Percentiles rank a stretch among this genome's conserved stretches.
These are phyloP conservation scores for Ellobium chinense DNA, from an alignment of 2,888 invertebrate genomes.

Conservation along the genomic window DNA sequence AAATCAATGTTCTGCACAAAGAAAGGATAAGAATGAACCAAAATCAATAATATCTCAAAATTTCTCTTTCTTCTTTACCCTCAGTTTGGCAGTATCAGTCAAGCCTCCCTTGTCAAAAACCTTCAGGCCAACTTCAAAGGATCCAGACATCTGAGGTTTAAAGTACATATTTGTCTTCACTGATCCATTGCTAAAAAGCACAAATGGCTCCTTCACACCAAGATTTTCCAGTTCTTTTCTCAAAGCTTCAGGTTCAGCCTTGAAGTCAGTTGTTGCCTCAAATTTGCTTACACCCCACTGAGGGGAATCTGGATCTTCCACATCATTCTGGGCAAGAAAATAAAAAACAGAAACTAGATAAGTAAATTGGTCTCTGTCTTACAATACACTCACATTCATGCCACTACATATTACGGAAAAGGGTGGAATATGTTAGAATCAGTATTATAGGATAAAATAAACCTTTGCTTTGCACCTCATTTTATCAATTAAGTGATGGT, in stretches of 20 bases:
- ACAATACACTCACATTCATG: too few species aligned
- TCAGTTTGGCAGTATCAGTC: conserved; percentile 57
- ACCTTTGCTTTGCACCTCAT: too few species aligned
- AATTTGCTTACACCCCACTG: conserved; percentile 73
- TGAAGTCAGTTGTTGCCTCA: conserved; percentile 52
- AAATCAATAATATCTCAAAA: too few species aligned
- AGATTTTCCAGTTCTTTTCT: conserved; percentile 47
- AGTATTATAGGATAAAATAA: too few species aligned
- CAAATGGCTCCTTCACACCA: conserved; percentile 61
- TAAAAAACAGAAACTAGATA: not conserved
- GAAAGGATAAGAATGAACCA: too few species aligned
- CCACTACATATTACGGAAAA: too few species aligned
- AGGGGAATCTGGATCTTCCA: conserved; percentile 90
- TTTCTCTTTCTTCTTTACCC: too few species aligned
- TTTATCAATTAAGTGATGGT: too few species aligned
- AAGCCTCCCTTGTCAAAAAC: conserved; percentile 53
- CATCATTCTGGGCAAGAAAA: conserved; percentile 71
- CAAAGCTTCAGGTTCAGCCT: conserved; percentile 52
- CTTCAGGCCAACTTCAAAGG: conserved; percentile 83
- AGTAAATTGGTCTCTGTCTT: too few species aligned
- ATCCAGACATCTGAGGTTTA: conserved; percentile 97
- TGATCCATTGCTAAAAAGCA: conserved; percentile 68
- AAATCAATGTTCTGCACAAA: too few species aligned
- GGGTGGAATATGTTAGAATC: too few species aligned
- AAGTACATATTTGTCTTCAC: conserved; percentile 96